Evolutionary conservation across 2,888 invertebrate species (phyloP).

Genomic region (Lochmaea crataegi): DNA sequence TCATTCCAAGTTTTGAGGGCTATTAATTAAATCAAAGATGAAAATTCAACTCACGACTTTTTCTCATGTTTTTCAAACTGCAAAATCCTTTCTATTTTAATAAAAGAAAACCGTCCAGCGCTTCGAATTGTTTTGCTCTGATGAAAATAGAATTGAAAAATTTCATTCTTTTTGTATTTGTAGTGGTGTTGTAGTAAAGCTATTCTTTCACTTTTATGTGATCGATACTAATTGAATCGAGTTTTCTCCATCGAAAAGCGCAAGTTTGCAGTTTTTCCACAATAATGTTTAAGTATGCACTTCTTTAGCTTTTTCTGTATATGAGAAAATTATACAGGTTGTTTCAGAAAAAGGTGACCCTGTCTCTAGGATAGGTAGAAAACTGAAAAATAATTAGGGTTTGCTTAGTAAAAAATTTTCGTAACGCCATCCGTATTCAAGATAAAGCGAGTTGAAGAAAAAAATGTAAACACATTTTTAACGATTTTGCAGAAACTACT

Average conservation of each 20-base stretch:
- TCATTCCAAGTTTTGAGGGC: no score
- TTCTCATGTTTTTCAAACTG: neutral
- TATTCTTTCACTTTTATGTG: slow-evolving; percentile 7
- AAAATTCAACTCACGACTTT: neutral
- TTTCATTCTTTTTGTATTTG: neutral
- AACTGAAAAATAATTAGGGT: no score
- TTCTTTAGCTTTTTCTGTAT: neutral
- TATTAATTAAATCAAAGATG: no score
- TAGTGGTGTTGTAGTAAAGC: neutral
- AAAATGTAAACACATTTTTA: no score
- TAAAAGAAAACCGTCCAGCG: neutral
- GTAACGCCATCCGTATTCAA: no score
- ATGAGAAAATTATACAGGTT: slow-evolving; percentile 2
- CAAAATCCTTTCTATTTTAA: neutral
- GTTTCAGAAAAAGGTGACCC: no score
- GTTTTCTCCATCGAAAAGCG: slow-evolving; percentile 6
- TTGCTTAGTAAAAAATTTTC: no score
- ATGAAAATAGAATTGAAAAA: neutral
- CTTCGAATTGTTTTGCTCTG: neutral
- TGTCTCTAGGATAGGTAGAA: no score
- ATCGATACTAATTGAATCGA: slow-evolving; percentile 23
- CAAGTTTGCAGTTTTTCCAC: slow-evolving; percentile 10
- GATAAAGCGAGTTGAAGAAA: no score
- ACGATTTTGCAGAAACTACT: no score
- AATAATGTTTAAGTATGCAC: neutral